A percentile compares a stretch with the other conserved stretches of the same genome.
Conservation (phyloP, 1,140 invertebrate genomes). For the Caenorhabditis remanei region DNA sequence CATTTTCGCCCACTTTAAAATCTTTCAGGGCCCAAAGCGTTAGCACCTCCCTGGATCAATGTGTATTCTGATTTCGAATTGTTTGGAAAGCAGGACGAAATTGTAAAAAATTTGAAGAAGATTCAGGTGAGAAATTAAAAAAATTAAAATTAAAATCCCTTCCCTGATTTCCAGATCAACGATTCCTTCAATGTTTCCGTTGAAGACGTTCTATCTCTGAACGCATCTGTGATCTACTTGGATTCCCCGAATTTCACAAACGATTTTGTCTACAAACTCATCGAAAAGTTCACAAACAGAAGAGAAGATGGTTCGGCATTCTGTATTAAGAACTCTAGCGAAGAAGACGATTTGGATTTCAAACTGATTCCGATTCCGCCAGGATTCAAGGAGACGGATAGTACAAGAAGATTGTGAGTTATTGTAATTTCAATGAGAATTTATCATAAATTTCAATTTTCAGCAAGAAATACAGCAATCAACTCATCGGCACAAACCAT, state of each 20-base stretch:
- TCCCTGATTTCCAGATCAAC: not conserved
- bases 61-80: not conserved
- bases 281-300: slow-evolving; percentile 8
- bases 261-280: not conserved
- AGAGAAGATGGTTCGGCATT: not conserved
- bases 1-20: too few relatives aligned
- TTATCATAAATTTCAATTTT: not conserved
- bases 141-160: not conserved
- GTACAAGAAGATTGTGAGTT: not conserved
- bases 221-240: not conserved
- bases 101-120: not conserved
- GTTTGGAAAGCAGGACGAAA: not conserved
- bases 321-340: not conserved
- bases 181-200: not conserved
- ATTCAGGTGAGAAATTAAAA: not conserved
- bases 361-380: not conserved
- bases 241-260: not conserved
- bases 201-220: not conserved
- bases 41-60: too few relatives aligned
- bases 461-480: not conserved
- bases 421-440: not conserved
- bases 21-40: too few relatives aligned
- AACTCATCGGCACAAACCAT: not conserved
- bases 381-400: not conserved
- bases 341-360: not conserved